Conservation (phyloP, 1,140 invertebrate genomes). For the Wiebesia pumilae region DNA sequence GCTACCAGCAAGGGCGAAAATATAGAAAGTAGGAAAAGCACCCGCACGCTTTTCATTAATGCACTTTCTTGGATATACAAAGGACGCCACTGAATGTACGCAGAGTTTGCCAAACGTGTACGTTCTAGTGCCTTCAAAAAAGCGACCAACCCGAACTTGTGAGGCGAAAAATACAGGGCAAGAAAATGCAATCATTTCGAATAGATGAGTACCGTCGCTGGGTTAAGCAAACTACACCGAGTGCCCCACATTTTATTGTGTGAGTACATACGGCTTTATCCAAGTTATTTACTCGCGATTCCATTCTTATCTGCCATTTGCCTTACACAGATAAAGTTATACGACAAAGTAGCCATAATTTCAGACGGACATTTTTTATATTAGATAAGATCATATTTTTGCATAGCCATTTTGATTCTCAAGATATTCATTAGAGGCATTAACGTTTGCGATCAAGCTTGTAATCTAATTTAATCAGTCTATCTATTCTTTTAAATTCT, state of each 20-base stretch:
- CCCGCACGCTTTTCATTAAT: not conserved
- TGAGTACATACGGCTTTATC: conserved; percentile 37
- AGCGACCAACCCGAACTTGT: not conserved
- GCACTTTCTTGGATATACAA: not conserved
- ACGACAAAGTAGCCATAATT: not conserved
- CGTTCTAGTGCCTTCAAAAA: not conserved
- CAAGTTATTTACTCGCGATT: conserved; percentile 52
- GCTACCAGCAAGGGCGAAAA: not conserved
- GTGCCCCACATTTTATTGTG: conserved; percentile 34
- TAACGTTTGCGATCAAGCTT: too few relatives aligned
- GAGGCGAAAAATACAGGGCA: not conserved
- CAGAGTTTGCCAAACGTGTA: not conserved
- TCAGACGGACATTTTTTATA: not conserved
- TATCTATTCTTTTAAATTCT: not conserved
- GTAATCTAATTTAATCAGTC: not conserved
- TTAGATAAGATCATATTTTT: not conserved
- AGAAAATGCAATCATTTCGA: not conserved
- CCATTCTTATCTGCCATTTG: conserved; percentile 25
- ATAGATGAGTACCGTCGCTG: not conserved
- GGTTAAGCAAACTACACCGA: conserved; percentile 6
- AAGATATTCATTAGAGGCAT: not conserved
- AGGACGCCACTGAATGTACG: conserved; percentile 36
- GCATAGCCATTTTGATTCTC: not conserved
- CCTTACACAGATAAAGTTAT: not conserved
- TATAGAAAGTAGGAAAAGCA: not conserved